Percentiles rank a stretch among this genome's conserved stretches.
phyloP scores from a whole-genome alignment of 2,797 vertebrate genomes.

The Crenichthys baileyi region DNA sequence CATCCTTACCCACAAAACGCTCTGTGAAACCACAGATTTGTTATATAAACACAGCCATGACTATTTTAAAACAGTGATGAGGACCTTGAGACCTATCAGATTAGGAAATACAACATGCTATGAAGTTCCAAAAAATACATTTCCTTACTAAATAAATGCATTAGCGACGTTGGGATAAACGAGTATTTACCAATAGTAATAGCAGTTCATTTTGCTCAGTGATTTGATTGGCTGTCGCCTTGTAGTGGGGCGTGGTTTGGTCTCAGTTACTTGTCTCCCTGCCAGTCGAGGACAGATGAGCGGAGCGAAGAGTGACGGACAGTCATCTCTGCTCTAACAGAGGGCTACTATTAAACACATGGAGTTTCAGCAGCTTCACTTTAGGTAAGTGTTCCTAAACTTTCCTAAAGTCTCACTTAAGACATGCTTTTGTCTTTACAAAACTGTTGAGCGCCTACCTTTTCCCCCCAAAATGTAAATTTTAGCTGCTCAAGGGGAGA shows the following conservation, averaged over 20 bases:
- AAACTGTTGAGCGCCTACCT: not conserved
- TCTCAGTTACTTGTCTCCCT: not conserved
- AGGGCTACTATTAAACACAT: not conserved
- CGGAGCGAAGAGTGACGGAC: not conserved
- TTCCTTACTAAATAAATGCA: not conserved
- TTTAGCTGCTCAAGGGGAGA: not conserved
- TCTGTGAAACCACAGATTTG: not conserved
- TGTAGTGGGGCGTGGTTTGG: not conserved
- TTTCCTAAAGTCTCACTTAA: not conserved
- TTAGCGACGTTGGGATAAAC: not conserved
- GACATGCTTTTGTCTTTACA: not conserved
- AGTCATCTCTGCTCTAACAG: not conserved
- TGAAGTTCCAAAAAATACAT: not conserved
- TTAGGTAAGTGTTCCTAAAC: slow-evolving; percentile 11
- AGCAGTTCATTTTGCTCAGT: not conserved
- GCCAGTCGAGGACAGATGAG: not conserved
- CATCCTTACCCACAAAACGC: not conserved
- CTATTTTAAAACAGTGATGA: not conserved
- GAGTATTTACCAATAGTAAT: not conserved
- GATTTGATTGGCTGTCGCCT: slow-evolving; percentile 18
- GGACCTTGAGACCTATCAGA: not conserved
- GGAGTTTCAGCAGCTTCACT: slow-evolving; percentile 2
- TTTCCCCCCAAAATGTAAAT: not conserved
- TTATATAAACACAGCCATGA: not conserved
- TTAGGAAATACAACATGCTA: not conserved